A percentile compares a stretch with the other conserved stretches of the same genome.
phyloP scores from a whole-genome alignment of 1,140 invertebrate species.

The Lordiphosa clarofinis region DNA sequence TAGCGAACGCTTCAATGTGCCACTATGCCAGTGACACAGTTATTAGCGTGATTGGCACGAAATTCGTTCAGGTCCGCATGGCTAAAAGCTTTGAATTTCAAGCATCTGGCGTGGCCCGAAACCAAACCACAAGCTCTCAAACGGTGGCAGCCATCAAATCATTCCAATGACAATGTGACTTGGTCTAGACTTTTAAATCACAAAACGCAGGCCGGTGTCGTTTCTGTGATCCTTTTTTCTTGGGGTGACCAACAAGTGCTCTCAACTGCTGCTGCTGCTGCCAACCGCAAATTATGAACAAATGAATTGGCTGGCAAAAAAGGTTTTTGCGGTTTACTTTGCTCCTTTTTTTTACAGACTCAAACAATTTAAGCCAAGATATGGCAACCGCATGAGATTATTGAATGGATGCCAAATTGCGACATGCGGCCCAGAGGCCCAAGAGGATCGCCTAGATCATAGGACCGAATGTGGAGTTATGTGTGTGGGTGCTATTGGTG shows the following conservation, averaged over 20 bases:
- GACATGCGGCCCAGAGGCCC: constrained; percentile 37
- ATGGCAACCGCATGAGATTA: constrained; percentile 30
- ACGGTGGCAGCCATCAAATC: constrained; percentile 56
- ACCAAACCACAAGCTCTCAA: constrained; percentile 45
- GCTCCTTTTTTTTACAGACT: constrained; percentile 12
- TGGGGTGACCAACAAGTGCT: constrained; percentile 47
- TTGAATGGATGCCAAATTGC: constrained; percentile 56
- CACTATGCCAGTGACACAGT: constrained; percentile 64
- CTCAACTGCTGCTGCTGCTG: constrained; percentile 22
- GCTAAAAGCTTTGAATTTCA: constrained; percentile 16
- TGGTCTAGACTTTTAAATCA: constrained; percentile 58
- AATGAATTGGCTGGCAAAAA: constrained; percentile 62
- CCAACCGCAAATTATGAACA: constrained; percentile 67
- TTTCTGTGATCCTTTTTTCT: constrained; percentile 50
- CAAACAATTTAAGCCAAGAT: constrained; percentile 11
- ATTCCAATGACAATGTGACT: constrained; percentile 52
- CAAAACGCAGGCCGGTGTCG: constrained; percentile 27
- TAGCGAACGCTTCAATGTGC: constrained; percentile 50
- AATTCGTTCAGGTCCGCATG: constrained; percentile 30
- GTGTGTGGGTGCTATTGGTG: constrained; percentile 11
- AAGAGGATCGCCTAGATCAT: constrained; percentile 9
- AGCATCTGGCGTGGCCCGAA: constrained; percentile 33
- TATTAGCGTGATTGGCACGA: constrained; percentile 72
- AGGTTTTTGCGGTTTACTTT: constrained; percentile 50
- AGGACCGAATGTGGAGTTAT: background rate